Percentiles rank a stretch among this genome's conserved stretches.
These are phyloP conservation scores for Mesorhabditis belari DNA, from an alignment of 2,888 invertebrate species.

Conservation along the genomic window DNA sequence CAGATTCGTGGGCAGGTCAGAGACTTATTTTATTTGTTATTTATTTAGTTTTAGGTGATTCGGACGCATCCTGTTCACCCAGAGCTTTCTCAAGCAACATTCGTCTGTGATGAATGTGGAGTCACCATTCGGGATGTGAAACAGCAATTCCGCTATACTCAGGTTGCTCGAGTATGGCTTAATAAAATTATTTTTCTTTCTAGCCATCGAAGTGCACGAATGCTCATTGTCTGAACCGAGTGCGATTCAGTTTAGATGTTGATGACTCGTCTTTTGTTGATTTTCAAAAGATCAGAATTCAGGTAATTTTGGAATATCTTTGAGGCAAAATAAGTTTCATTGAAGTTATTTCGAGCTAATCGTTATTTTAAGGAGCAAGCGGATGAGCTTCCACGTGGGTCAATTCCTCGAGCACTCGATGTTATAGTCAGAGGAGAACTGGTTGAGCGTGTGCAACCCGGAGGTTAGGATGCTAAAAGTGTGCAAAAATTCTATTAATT, in stretches of 20 bases:
- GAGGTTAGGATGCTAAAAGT: too few species aligned
- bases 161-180: slow-evolving; percentile 59
- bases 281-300: slow-evolving; percentile 94
- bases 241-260: slow-evolving; percentile 80
- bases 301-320: slow-evolving; percentile 54
- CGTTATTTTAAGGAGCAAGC: slow-evolving; percentile 70
- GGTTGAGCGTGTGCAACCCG: slow-evolving; percentile 89
- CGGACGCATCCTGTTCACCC: slow-evolving; percentile 98
- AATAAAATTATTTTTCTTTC: slow-evolving; percentile 16
- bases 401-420: slow-evolving; percentile 89
- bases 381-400: slow-evolving; percentile 87
- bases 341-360: not conserved
- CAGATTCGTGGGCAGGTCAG: slow-evolving; percentile 80
- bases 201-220: slow-evolving; percentile 92
- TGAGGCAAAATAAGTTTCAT: not conserved
- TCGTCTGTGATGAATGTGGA: slow-evolving; percentile 90
- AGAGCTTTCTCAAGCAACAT: slow-evolving; percentile 77
- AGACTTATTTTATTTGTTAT: slow-evolving; percentile 55
- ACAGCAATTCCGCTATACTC: slow-evolving; percentile 83
- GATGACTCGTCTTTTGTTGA: slow-evolving; percentile 91
- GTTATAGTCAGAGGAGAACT: slow-evolving; percentile 86
- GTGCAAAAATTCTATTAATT: too few species aligned
- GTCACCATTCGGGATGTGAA: slow-evolving; percentile 86
- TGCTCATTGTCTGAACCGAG: slow-evolving; percentile 85
- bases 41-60: slow-evolving; percentile 78